These are phyloP conservation scores for Gila orcuttii DNA, from an alignment of 2,113 vertebrate species.

Conservation along the genomic window DNA sequence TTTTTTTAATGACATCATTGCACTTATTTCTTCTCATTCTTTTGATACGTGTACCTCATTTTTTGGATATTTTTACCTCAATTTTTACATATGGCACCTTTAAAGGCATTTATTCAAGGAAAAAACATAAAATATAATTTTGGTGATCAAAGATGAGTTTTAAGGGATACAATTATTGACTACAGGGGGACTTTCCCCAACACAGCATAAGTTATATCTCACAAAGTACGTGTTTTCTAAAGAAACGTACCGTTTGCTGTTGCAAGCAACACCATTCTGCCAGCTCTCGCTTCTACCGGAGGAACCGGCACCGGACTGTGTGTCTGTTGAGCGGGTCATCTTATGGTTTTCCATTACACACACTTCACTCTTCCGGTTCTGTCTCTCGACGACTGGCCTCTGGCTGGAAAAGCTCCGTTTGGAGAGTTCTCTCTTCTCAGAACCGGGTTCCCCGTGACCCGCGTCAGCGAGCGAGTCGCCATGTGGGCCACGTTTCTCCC, in stretches of 20 bases:
- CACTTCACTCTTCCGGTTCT: conserved; percentile 90
- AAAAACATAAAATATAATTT: no score
- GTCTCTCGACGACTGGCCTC: conserved; percentile 88
- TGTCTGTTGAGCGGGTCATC: conserved; percentile 76
- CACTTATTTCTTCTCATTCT: no score
- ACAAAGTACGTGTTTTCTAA: not conserved
- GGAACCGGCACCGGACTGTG: conserved; percentile 70
- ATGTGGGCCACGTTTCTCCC: conserved; percentile 79
- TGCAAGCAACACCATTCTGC: conserved; percentile 83
- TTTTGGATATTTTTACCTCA: no score
- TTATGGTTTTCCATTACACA: conserved; percentile 82
- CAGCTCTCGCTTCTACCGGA: conserved; percentile 83
- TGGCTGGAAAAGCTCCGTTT: conserved; percentile 98
- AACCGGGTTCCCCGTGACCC: conserved; percentile 70
- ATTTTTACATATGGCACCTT: no score
- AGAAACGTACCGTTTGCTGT: conserved; percentile 83
- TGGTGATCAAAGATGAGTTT: no score
- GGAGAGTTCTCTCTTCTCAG: conserved; percentile 92
- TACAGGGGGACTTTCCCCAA: no score
- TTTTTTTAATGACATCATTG: no score
- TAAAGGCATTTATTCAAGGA: no score
- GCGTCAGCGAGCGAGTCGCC: conserved; percentile 77
- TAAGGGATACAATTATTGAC: no score
- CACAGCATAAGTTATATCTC: no score
- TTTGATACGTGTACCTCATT: no score